Percentiles rank a stretch among this genome's conserved stretches.
Evolutionary conservation across 1,140 invertebrate species (phyloP).

Genomic region (Leptestheria dahalacensis): DNA sequence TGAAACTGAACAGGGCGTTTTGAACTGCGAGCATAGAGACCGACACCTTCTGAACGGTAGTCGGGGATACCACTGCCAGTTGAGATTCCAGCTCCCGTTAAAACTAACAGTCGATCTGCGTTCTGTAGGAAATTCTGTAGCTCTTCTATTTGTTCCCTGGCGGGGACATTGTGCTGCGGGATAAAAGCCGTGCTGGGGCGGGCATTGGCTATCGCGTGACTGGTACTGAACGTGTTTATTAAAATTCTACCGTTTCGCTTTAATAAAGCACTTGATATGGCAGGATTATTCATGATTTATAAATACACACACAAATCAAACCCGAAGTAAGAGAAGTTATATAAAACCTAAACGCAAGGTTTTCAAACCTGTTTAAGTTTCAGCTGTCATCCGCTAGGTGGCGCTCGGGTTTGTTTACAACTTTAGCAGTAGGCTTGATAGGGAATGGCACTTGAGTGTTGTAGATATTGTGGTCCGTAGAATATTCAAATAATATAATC

Average conservation of each 20-base stretch:
- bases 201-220: too few species aligned
- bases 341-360: too few species aligned
- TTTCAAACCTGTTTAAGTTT: neutral
- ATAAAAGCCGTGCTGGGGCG: constrained; percentile 36
- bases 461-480: too few species aligned
- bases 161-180: constrained; percentile 48
- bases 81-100: constrained; percentile 89
- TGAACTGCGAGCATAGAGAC: constrained; percentile 69
- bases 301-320: too few species aligned
- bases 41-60: constrained; percentile 83
- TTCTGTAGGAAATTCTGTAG: constrained; percentile 47
- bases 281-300: too few species aligned
- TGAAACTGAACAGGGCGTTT: constrained; percentile 66
- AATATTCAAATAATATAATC: too few species aligned
- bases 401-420: neutral
- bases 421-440: neutral
- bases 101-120: constrained; percentile 45
- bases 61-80: constrained; percentile 90
- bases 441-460: too few species aligned
- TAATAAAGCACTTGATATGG: too few species aligned
- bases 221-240: neutral
- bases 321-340: too few species aligned
- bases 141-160: constrained; percentile 39
- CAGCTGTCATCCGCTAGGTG: neutral
- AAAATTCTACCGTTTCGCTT: too few species aligned